Conservation (phyloP, 2,113 vertebrate genomes). For the Psophia crepitans region DNA sequence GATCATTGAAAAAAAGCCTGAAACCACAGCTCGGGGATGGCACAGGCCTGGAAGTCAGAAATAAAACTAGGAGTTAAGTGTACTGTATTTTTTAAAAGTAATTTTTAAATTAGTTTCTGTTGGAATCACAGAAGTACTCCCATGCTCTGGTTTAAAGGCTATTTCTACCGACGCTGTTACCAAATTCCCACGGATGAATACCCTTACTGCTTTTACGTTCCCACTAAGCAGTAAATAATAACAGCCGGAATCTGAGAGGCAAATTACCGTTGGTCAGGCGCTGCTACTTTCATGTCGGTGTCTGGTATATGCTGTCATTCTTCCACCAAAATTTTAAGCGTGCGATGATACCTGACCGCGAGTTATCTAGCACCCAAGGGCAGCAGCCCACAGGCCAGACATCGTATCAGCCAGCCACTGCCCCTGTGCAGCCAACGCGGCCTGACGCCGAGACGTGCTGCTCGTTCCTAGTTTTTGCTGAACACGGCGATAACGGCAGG, state of each 20-base stretch:
- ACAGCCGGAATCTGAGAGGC: neutral
- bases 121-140: neutral
- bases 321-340: neutral
- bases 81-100: neutral
- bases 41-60: neutral
- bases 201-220: neutral
- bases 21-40: neutral
- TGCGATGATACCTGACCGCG: neutral
- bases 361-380: neutral
- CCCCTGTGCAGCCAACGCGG: neutral
- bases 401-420: neutral
- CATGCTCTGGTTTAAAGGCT: neutral
- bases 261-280: neutral
- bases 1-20: neutral
- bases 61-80: neutral
- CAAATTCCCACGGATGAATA: neutral
- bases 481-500: fast-evolving
- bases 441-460: neutral
- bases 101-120: neutral
- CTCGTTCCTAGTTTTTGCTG: neutral
- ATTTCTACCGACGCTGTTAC: neutral
- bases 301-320: neutral
- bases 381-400: neutral
- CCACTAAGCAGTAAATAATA: neutral
- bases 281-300: fast-evolving